These are phyloP conservation scores for Tragulus kanchil DNA, from an alignment of 2,113 vertebrate genomes.

Conservation along the genomic window DNA sequence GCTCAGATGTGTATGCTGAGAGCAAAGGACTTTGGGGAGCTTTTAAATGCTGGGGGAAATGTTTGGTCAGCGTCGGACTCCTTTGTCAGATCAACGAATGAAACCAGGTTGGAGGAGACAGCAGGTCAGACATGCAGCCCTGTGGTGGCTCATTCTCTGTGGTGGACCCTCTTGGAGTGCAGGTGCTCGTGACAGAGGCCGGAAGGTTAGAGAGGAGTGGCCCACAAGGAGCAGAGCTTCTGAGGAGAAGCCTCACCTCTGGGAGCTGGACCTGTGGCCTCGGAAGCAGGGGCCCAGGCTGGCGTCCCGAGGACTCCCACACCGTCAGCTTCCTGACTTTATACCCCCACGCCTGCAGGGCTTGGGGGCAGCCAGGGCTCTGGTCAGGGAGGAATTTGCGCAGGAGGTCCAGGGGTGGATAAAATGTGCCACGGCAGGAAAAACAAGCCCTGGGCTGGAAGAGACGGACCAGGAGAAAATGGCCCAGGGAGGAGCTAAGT, in stretches of 20 bases:
- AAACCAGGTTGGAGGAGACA: background rate
- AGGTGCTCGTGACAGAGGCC: no score
- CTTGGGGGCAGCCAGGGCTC: no score
- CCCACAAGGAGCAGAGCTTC: no score
- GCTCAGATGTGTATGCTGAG: no score
- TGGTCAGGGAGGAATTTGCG: no score
- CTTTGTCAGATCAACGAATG: background rate
- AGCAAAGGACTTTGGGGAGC: background rate
- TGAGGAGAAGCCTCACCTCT: background rate
- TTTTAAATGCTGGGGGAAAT: background rate
- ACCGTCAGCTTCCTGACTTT: rapidly evolving
- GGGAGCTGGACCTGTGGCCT: background rate
- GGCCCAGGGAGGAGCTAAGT: background rate
- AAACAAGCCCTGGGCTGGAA: background rate
- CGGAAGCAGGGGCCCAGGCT: background rate
- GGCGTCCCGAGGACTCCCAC: no score
- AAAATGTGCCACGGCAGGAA: background rate
- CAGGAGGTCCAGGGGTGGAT: background rate
- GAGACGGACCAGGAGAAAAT: no score
- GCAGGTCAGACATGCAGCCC: rapidly evolving
- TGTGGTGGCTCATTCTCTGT: background rate
- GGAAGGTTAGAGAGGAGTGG: background rate
- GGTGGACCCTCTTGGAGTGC: background rate
- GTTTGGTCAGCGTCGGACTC: background rate
- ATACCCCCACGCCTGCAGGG: rapidly evolving